These are phyloP conservation scores for Dryocosmus kuriphilus DNA, from an alignment of 2,888 invertebrate genomes.

Conservation along the genomic window DNA sequence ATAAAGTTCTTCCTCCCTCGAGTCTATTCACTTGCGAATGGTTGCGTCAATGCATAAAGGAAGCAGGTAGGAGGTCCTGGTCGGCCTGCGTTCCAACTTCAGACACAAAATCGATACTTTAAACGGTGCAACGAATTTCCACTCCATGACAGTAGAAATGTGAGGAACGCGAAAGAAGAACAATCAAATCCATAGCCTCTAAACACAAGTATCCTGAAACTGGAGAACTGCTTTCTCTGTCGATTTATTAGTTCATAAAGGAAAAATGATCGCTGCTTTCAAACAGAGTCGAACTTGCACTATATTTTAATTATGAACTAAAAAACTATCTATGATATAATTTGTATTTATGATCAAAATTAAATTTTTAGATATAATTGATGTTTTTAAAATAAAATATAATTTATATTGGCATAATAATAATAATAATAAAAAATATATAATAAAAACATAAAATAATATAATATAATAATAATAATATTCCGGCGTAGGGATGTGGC, in stretches of 20 bases:
- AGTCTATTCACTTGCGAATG: too few relatives aligned
- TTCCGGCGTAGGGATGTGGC: too few relatives aligned
- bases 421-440: too few relatives aligned
- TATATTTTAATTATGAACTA: not conserved
- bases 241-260: not conserved
- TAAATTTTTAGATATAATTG: too few relatives aligned
- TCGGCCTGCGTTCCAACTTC: not conserved
- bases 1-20: not conserved
- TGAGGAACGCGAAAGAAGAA: not conserved
- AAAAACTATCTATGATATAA: not conserved
- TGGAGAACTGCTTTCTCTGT: not conserved
- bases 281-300: not conserved
- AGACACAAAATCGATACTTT: not conserved
- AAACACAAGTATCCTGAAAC: not conserved
- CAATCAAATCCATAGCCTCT: not conserved
- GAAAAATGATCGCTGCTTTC: conserved; percentile 6
- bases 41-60: not conserved
- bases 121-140: not conserved
- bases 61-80: not conserved
- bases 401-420: too few relatives aligned
- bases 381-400: too few relatives aligned
- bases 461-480: too few relatives aligned
- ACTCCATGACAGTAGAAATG: not conserved
- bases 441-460: too few relatives aligned
- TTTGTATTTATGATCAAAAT: too few relatives aligned